These are phyloP conservation scores for Pogona vitticeps DNA, from an alignment of 2,113 vertebrate species.

Conservation along the genomic window DNA sequence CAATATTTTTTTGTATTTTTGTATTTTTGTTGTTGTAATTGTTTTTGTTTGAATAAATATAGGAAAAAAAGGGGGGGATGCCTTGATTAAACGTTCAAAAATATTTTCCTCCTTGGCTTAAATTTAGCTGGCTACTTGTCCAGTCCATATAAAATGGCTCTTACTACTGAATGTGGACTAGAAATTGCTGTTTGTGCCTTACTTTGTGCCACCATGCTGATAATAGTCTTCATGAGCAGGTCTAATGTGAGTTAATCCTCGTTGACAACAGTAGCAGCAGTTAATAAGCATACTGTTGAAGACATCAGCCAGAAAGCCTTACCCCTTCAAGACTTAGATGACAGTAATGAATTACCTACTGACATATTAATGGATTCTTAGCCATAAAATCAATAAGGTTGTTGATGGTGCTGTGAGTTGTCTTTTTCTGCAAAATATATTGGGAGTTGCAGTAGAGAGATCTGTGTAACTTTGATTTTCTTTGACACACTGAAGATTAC, in stretches of 20 bases:
- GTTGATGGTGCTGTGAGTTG: background rate
- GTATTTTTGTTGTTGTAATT: too few species aligned
- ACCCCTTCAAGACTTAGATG: conserved; percentile 17
- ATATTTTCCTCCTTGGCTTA: too few species aligned
- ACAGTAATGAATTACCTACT: conserved; percentile 25
- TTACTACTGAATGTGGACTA: background rate
- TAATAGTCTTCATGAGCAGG: background rate
- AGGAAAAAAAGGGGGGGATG: too few species aligned
- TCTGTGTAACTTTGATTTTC: background rate
- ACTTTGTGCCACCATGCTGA: background rate
- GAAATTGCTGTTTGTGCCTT: background rate
- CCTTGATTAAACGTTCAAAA: too few species aligned
- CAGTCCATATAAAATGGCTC: background rate
- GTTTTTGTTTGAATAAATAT: too few species aligned
- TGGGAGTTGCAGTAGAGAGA: conserved; percentile 10
- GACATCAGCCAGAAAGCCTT: background rate
- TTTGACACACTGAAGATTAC: background rate
- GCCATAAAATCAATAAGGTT: background rate
- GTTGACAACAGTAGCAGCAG: background rate
- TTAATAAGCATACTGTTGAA: background rate
- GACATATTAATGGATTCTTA: background rate
- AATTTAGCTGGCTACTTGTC: too few species aligned
- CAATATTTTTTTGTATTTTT: too few species aligned
- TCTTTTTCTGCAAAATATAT: background rate
- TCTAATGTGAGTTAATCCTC: conserved; percentile 7